phyloP scores from a whole-genome alignment of 2,113 vertebrate species.

The Gnathonemus echidnorhynchus region DNA sequence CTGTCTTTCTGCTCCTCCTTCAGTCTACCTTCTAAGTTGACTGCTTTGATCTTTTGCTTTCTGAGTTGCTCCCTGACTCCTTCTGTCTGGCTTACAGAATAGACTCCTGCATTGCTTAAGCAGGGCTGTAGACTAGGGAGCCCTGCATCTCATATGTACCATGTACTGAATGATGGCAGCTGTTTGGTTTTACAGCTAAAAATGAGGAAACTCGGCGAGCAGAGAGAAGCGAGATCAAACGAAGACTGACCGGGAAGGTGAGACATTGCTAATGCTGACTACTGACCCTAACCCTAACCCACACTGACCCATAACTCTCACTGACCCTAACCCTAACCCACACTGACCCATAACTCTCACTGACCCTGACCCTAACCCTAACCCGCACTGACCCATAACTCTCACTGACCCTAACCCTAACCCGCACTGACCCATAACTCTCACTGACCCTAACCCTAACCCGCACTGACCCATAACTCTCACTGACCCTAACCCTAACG shows the following conservation, averaged over 20 bases:
- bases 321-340: not conserved
- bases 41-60: not conserved
- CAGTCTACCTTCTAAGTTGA: not conserved
- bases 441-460: not conserved
- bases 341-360: not conserved
- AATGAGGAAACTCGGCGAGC: slow-evolving; percentile 81
- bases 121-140: not conserved
- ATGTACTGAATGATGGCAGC: slow-evolving; percentile 35
- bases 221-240: slow-evolving; percentile 90
- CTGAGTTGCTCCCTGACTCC: not conserved
- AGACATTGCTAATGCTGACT: not conserved
- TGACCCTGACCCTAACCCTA: not conserved
- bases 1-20: not conserved
- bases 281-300: not conserved
- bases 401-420: too few species aligned
- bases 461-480: not conserved
- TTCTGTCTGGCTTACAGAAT: not conserved
- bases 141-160: slow-evolving; percentile 4
- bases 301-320: not conserved
- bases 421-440: not conserved
- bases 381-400: not conserved
- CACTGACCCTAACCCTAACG: not conserved
- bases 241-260: slow-evolving; percentile 95
- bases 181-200: slow-evolving; percentile 64
- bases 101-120: not conserved